Evolutionary conservation across 2,113 vertebrate genomes (phyloP).

Genomic region (Galbula dea): DNA sequence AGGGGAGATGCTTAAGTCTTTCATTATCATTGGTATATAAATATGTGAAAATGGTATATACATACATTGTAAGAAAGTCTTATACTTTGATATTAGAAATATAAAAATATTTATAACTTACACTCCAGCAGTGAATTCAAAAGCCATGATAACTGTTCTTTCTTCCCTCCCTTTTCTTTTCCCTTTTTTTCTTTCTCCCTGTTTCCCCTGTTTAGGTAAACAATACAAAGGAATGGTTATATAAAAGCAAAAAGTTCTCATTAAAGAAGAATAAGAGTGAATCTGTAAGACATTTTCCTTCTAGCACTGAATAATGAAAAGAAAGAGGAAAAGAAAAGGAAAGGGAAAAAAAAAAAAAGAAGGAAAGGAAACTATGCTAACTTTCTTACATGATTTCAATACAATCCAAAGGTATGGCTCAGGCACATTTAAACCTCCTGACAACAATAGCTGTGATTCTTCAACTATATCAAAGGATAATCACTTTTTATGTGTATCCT

Average conservation of each 20-base stretch:
- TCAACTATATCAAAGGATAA: neutral
- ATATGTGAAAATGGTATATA: neutral
- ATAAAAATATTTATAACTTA: neutral
- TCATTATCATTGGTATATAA: neutral
- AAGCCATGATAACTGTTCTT: neutral
- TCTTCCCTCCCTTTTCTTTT: accelerated
- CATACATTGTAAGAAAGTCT: neutral
- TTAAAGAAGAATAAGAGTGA: neutral
- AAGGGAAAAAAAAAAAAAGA: accelerated
- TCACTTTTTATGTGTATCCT: neutral
- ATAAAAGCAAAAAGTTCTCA: neutral
- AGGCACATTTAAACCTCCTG: neutral
- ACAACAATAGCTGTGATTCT: neutral
- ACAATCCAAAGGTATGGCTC: neutral
- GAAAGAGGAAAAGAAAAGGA: neutral
- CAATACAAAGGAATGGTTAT: neutral
- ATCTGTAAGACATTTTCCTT: neutral
- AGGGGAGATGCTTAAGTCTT: accelerated
- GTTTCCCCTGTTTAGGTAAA: neutral
- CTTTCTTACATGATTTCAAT: neutral
- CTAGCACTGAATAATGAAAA: neutral
- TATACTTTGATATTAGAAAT: neutral
- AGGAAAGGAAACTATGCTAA: accelerated
- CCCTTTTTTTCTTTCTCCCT: neutral
- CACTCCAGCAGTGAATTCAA: neutral